Evolutionary conservation across 2,113 vertebrate species (phyloP).

Genomic region (Excalfactoria chinensis): DNA sequence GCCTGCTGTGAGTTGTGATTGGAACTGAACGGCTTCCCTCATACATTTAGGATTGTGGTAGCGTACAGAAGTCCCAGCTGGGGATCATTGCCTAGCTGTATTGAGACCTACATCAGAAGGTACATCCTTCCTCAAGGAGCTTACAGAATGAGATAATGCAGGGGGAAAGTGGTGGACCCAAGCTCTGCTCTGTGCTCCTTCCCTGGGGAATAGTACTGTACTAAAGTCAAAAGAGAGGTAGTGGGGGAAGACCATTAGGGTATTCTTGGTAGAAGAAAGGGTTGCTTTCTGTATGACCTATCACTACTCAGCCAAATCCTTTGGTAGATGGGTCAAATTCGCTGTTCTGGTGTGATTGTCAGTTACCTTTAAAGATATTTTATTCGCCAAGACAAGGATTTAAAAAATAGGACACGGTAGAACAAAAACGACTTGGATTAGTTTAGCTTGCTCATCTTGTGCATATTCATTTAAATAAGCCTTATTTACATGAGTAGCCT

Average conservation of each 20-base stretch:
- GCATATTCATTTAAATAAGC: background rate
- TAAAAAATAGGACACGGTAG: background rate
- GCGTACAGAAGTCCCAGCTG: background rate
- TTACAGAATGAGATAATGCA: accelerated
- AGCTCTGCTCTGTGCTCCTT: background rate
- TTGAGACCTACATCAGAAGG: background rate
- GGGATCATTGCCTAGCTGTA: background rate
- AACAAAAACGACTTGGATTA: background rate
- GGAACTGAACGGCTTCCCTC: background rate
- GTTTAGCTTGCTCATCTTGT: background rate
- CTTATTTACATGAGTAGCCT: background rate
- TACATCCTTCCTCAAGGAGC: background rate
- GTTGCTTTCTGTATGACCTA: background rate
- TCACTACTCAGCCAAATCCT: background rate
- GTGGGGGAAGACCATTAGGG: background rate
- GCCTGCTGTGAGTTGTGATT: background rate
- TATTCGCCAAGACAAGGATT: background rate
- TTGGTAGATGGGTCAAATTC: background rate
- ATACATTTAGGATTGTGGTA: background rate
- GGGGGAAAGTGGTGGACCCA: background rate
- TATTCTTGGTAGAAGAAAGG: background rate
- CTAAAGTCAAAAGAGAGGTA: background rate
- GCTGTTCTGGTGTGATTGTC: background rate
- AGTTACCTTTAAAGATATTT: background rate
- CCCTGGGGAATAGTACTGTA: accelerated